Evolutionary conservation across 2,113 vertebrate species (phyloP), one percentile per base, ranked within the genome.

Genomic region (Polyodon spathula): DNA sequence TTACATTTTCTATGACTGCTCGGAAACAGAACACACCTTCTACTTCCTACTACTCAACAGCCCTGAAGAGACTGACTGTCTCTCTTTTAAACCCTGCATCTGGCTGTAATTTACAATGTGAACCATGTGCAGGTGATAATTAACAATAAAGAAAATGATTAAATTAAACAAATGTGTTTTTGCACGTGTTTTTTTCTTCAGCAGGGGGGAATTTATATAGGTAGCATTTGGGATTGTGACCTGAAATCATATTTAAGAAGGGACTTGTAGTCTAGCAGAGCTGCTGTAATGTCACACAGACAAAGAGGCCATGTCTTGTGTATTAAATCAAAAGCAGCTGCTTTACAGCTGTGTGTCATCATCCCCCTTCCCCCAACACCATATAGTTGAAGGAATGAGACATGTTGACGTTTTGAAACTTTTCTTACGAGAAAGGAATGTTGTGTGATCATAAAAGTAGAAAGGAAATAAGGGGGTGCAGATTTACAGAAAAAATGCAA

Each of bases 321-420:
- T 65, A 50, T 40, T 51, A 78, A 82, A 83, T 78, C 70, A 81
- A 84, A 73, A 66, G 77, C 84, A 89, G 78, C 78, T 86, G 83
- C 60, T 71, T 78, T 76, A 76, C 76, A 84, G 69, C 75, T 83
- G 70, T 57, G 58, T 68, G 71, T 65, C 67, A 40, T 8, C 53
- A 58, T 43, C 17, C 40, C 37, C 50, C 52, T 9, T 50, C 58
- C 50, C 58, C 50, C 60, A 41, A 58, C 44, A 54, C 40, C 50
- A 5, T 17, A n/a, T 9, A 40, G n/a, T n/a, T 43, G 11, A 56
- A 17, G 38, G 59, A 40, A 42, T 43, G 38, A 64, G 11, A 58
- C 51, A 58, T 17, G 46, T 48, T 17, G 37, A 48, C 42, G 4
- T 6, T 14, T 42, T 55, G 50, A 37, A 8, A 50, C 55, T 54